These are phyloP conservation scores for Drosophila albomicans DNA, from an alignment of 1,140 invertebrate species.

Conservation along the genomic window DNA sequence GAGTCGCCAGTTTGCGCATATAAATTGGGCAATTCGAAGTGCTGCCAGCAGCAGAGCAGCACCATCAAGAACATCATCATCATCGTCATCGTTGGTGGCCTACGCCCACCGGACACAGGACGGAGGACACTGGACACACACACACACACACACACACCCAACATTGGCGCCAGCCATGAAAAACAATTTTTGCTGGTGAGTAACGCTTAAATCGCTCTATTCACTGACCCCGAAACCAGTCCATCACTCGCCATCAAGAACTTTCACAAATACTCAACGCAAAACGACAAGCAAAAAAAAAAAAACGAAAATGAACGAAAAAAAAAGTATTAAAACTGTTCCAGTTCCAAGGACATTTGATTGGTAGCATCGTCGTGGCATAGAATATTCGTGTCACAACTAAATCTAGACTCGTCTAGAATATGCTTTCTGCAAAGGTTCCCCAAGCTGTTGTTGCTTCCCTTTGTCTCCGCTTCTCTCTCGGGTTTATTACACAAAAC, in stretches of 20 bases:
- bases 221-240: slow-evolving; percentile 3
- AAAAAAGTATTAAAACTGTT: background rate
- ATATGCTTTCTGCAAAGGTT: background rate
- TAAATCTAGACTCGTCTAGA: background rate
- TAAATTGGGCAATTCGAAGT: slow-evolving; percentile 62
- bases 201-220: slow-evolving; percentile 32
- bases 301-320: background rate
- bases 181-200: slow-evolving; percentile 22
- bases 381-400: background rate
- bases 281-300: background rate
- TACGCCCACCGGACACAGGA: background rate
- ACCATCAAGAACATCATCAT: background rate
- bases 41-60: slow-evolving; percentile 27
- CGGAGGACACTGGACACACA: background rate
- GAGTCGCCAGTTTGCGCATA: slow-evolving; percentile 71
- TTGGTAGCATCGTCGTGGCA: background rate
- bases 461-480: background rate
- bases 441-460: background rate
- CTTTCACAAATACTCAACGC: background rate
- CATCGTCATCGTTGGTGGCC: background rate
- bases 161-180: slow-evolving; percentile 18
- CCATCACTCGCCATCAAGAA: background rate
- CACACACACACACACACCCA: background rate
- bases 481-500: too few relatives aligned
- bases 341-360: background rate